Evolutionary conservation across 2,113 vertebrate species (phyloP), one percentile per base, ranked within the genome.

Genomic region (Eonycteris spelaea): DNA sequence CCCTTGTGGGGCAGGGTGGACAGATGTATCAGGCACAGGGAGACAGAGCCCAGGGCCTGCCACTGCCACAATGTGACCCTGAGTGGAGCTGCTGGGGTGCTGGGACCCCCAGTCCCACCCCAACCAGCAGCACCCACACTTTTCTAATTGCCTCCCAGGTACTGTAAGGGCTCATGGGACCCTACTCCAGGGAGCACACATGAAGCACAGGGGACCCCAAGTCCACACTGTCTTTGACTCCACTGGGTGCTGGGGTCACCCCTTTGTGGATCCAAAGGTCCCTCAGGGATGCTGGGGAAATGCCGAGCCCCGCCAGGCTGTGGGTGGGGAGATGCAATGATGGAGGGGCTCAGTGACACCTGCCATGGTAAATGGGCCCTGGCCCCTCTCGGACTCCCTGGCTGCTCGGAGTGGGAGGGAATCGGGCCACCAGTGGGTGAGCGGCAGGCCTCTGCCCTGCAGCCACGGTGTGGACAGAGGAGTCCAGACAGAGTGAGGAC

Each of bases 41-140:
- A 38, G 15, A 24, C 0, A 0, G 7, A 4, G 57, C 21, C 2
- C 35, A 0, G 87, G 79, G 43, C 57, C 28, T 45, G 55, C 0
- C 0, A 10, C 26, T 9, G 45, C 43, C 33, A 11, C 0, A 0
- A 0, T 6, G 8, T 33, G 16, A 30, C 19, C 24, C 5, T 4
- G 1, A 1, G 5, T 43, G 53, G 21, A 19, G 86, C 21, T 14
- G 8, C 6, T 6, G 18, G 7, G n/a, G 40, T 5, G 24, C 4
- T 0, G 35, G 74, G 61, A 74, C 13, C 48, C 48, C 48, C 48
- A 51, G 48, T 51, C 13, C 48, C 13, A 3, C 48, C 12, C 48
- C 48, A 51, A 51, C 48, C 48, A 13, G 11, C 45, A 12, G 45
- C 2, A 48, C 45, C 45, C 45, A 48, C 45, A 51, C 13, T 51